Evolutionary conservation across 2,113 vertebrate species (phyloP).

Genomic region (Datnioides undecimradiatus): DNA sequence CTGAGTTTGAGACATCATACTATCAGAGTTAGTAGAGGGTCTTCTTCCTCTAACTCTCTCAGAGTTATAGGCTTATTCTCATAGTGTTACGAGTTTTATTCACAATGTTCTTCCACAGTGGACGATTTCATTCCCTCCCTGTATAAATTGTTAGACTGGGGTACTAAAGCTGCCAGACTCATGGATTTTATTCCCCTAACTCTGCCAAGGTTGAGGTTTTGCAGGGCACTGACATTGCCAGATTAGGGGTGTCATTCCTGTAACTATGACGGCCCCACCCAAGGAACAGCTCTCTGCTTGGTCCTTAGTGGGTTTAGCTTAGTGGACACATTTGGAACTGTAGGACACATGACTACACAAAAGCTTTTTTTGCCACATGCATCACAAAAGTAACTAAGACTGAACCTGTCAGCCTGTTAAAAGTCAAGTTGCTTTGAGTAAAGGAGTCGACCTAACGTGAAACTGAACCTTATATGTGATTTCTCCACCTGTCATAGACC

Average conservation of each 20-base stretch:
- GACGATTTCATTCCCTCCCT: slow-evolving; percentile 30
- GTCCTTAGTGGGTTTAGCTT: no score
- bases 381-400: neutral
- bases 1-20: neutral
- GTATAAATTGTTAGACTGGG: slow-evolving; percentile 20
- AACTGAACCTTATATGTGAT: neutral
- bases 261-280: slow-evolving; percentile 7
- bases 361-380: neutral
- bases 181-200: slow-evolving; percentile 30
- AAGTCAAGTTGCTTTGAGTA: slow-evolving; percentile 1
- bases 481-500: slow-evolving; percentile 75
- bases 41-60: neutral
- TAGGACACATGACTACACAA: neutral
- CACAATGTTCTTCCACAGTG: slow-evolving; percentile 8
- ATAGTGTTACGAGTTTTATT: slow-evolving; percentile 19
- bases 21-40: neutral
- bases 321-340: slow-evolving; percentile 26
- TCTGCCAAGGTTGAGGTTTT: slow-evolving; percentile 43
- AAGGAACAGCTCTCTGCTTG: neutral
- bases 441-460: neutral
- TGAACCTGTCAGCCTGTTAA: neutral
- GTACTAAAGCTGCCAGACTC: slow-evolving; percentile 38
- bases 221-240: slow-evolving; percentile 40
- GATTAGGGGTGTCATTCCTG: slow-evolving; percentile 28
- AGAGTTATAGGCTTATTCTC: neutral